Evolutionary conservation across 2,888 invertebrate species (phyloP).

Genomic region (Lochmaea crataegi): DNA sequence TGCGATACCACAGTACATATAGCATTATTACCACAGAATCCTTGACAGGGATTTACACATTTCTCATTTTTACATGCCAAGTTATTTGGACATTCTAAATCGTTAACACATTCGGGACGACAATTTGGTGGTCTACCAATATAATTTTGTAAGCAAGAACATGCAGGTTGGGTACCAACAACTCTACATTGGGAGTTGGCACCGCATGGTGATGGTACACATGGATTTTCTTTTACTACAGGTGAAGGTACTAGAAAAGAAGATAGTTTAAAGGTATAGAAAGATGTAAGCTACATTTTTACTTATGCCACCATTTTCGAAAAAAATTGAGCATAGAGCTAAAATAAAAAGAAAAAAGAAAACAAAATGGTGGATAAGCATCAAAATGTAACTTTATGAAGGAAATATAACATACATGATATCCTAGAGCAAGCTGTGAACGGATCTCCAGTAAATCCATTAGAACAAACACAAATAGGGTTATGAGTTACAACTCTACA

Average conservation of each 20-base stretch:
- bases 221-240: constrained; percentile 72
- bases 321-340: neutral
- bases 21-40: constrained; percentile 82
- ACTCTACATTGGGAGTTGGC: constrained; percentile 85
- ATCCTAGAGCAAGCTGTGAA: constrained; percentile 67
- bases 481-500: constrained; percentile 77
- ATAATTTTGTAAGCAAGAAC: constrained; percentile 83
- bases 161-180: constrained; percentile 85
- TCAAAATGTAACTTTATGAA: constrained; percentile 11
- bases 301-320: neutral
- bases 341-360: neutral
- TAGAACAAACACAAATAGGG: constrained; percentile 75
- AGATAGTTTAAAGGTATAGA: constrained; percentile 43
- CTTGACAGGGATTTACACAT: constrained; percentile 86
- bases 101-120: constrained; percentile 83
- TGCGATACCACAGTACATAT: constrained; percentile 88
- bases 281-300: constrained; percentile 32
- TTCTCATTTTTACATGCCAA: constrained; percentile 84
- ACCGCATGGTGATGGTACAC: constrained; percentile 85
- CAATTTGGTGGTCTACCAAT: constrained; percentile 89
- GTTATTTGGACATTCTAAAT: constrained; percentile 84
- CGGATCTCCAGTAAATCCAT: constrained; percentile 75
- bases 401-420: constrained; percentile 54
- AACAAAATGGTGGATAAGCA: neutral
- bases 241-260: constrained; percentile 64